Base-by-base conservation (phyloP, 1,140 invertebrate genomes). In the Conus betulinus region DNA sequence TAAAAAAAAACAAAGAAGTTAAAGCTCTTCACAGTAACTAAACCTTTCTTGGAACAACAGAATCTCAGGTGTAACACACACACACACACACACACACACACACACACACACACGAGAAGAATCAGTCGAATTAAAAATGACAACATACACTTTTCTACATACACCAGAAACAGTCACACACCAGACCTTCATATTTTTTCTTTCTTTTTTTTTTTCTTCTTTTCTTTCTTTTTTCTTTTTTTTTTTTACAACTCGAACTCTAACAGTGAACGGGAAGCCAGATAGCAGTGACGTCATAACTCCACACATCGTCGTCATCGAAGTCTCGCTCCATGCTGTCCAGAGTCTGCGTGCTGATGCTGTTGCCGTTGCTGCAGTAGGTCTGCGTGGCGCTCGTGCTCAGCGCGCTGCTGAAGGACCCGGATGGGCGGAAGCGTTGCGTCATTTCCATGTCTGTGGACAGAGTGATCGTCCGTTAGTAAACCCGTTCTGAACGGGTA, bases 321-420 rank as follows among this genome's bases (percentile, higher is more conserved):
- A 91, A 90, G 57, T 91, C 88, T 10, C 88, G 82, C 20, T 91
- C 92, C 25, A 94, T 89, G 79, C 92, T 92, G 90, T 95, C 91
- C 17, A 95, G 84, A 2, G 94, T 95, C 88, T 95, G 94, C 11
- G 94, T 94, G 87, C 93, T 94, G 81, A 94, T 93, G 88, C 92
- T 93, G 79, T 91, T 91, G 17, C 92, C 92, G 84, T 94, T 94
- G 87, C 91, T 92, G 76, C 90, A 92, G 23, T 90, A 88, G 51
- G 94, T 93, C 90, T 92, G 93, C 6, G 94, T 94, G 51, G 91
- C 92, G 85, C 90, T 93, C 5, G 93, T 95, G 53, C 92, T 92
- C 84, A 91, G 92, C 52, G 91, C 89, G 17, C 92, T 93, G 78
- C 92, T 93, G 85, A 93, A 91, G 60, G 93, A 94, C 15, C 90